Base-by-base conservation (phyloP, 1,140 invertebrate species). In the Drosophila carrolli region DNA sequence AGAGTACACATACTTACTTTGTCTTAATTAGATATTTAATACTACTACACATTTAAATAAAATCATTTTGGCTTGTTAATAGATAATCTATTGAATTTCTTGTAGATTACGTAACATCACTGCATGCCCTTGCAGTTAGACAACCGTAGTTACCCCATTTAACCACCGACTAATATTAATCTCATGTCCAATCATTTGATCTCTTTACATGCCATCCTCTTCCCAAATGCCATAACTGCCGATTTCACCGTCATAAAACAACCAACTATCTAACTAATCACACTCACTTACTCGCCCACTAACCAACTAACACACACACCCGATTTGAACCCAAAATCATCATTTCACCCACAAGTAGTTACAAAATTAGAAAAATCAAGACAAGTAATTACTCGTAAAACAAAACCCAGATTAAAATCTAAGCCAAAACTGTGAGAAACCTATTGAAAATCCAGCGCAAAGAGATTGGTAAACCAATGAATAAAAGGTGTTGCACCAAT, bases 131-230 rank as follows among this genome's bases (percentile, higher is more conserved):
- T 14, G 9, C 10, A 11, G 23, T 43, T 37, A 19, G 40, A 13
- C 13, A 35, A 23, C 37, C 60, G 10, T 32, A 43, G 46, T 47
- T 29, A 27, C 2, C 37, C 62, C 59, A 46, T 14, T 40, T 51
- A 47, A 59, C 44, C 67, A 27, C 35, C 40, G 67, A 79, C 73
- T 84, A 77, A 81, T 35, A 9, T 56, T 55, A 75, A 74, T 66
- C 63, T 86, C 78, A 85, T 81, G 44, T 55, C 37, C 59, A 81
- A 53, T 71, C 75, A 81, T 85, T 82, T 71, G 63, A 74, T 81
- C 83, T 84, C 63, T 91, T 86, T 90, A 89, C 81, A 85, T 92
- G 79, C 86, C 88, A 90, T 91, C 75, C 89, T 85, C 77, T 55
- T 78, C 82, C 78, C 70, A 88, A 56, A 73, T 72, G 70, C 67